A percentile compares a stretch with the other conserved stretches of the same genome.
phyloP scores from a whole-genome alignment of 1,140 invertebrate genomes.

The Hyphantria cunea region DNA sequence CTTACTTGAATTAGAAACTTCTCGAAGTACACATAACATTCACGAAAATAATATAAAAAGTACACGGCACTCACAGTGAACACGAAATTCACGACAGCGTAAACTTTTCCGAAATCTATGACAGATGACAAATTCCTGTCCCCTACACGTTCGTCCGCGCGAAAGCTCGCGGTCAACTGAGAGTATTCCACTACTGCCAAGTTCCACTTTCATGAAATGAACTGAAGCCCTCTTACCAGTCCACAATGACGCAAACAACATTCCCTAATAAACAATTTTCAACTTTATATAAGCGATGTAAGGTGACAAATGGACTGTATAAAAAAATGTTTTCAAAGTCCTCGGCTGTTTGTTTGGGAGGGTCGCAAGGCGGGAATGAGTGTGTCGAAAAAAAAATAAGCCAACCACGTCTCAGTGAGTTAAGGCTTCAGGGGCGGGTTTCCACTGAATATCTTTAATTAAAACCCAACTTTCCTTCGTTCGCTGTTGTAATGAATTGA shows the following conservation, averaged over 20 bases:
- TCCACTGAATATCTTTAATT: conserved; percentile 77
- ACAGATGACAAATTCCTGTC: conserved; percentile 28
- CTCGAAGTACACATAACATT: conserved; percentile 11
- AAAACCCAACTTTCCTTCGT: conserved; percentile 69
- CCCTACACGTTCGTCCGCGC: conserved; percentile 51
- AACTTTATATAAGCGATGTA: conserved; percentile 22
- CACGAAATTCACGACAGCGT: conserved; percentile 32
- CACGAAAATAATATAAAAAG: conserved; percentile 24
- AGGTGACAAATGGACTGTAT: conserved; percentile 23
- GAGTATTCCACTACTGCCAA: conserved; percentile 53
- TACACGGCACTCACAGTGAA: conserved; percentile 11
- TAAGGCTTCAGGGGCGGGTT: conserved; percentile 76
- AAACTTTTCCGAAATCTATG: conserved; percentile 62
- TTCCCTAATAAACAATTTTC: conserved; percentile 14
- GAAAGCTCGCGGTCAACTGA: conserved; percentile 76
- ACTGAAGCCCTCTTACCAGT: conserved; percentile 53
- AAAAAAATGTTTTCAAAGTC: conserved; percentile 74
- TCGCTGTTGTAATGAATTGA: conserved; percentile 65
- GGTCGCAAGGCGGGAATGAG: conserved; percentile 79
- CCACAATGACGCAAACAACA: conserved; percentile 45
- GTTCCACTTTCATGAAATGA: conserved; percentile 77
- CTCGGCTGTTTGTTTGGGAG: conserved; percentile 78
- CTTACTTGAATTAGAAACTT: conserved; percentile 24
- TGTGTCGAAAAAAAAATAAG: conserved; percentile 79
- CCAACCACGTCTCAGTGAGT: conserved; percentile 78